Conservation (phyloP, 2,888 invertebrate genomes). For the Odontocolon sp. region DNA sequence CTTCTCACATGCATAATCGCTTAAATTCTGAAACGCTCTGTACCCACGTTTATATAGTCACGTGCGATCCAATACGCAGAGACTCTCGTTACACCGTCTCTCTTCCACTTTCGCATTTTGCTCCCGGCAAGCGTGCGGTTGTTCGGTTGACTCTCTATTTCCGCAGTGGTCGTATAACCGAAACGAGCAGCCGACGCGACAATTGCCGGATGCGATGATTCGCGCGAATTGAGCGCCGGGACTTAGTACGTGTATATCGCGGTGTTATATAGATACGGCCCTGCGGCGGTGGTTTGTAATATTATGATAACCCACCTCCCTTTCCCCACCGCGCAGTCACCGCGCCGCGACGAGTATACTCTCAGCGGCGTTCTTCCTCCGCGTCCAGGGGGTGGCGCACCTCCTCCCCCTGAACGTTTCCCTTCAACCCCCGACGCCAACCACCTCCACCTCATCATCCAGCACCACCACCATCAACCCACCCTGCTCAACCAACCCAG, state of each 20-base stretch:
- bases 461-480: conserved; percentile 34
- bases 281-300: conserved; percentile 80
- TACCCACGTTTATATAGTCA: conserved; percentile 28
- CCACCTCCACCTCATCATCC: conserved; percentile 12
- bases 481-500: conserved; percentile 70
- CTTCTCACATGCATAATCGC: too few relatives aligned
- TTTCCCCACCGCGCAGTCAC: conserved; percentile 56
- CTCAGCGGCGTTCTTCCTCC: conserved; percentile 50
- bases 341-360: conserved; percentile 10
- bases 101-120: conserved; percentile 30
- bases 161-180: conserved; percentile 59
- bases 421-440: conserved; percentile 62
- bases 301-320: conserved; percentile 79
- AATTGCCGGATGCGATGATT: conserved; percentile 74
- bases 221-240: conserved; percentile 73
- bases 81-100: conserved; percentile 45
- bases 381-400: conserved; percentile 20
- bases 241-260: conserved; percentile 72
- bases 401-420: conserved; percentile 23
- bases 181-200: conserved; percentile 64
- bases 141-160: conserved; percentile 44
- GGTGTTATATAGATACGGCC: conserved; percentile 77
- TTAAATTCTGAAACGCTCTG: conserved; percentile 53
- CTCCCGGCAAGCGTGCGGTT: neutral
- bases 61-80: conserved; percentile 56